These are phyloP conservation scores for Neopipo cinnamomea DNA, from an alignment of 2,113 vertebrate genomes.

Conservation along the genomic window DNA sequence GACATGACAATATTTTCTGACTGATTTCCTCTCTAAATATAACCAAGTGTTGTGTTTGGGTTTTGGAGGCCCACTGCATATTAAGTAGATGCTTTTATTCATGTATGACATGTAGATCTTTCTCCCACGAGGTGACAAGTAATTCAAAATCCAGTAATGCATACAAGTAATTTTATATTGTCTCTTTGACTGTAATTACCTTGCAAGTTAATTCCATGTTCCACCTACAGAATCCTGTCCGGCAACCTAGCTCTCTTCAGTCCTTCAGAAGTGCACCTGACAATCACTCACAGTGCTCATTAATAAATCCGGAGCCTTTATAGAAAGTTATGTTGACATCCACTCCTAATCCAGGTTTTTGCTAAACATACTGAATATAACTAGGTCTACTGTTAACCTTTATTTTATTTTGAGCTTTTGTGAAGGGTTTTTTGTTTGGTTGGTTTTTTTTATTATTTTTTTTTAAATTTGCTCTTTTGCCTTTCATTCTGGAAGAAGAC, in stretches of 20 bases:
- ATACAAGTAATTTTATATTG: conserved; percentile 28
- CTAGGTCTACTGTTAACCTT: neutral
- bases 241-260: neutral
- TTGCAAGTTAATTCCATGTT: conserved; percentile 20
- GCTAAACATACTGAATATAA: neutral
- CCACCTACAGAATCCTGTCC: neutral
- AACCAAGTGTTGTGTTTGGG: neutral
- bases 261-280: neutral
- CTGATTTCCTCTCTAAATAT: neutral
- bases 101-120: neutral
- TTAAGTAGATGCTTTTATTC: neutral
- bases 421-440: neutral
- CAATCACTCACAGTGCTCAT: neutral
- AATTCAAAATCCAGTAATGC: conserved; percentile 36
- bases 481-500: neutral
- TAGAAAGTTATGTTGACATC: neutral
- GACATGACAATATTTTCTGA: neutral
- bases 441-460: neutral
- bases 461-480: neutral
- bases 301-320: neutral
- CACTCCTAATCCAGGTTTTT: neutral
- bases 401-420: neutral
- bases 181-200: conserved; percentile 15
- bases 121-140: neutral
- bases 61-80: neutral